Evolutionary conservation across 2,888 invertebrate species (phyloP).

Genomic region (Plagodis dolabraria): DNA sequence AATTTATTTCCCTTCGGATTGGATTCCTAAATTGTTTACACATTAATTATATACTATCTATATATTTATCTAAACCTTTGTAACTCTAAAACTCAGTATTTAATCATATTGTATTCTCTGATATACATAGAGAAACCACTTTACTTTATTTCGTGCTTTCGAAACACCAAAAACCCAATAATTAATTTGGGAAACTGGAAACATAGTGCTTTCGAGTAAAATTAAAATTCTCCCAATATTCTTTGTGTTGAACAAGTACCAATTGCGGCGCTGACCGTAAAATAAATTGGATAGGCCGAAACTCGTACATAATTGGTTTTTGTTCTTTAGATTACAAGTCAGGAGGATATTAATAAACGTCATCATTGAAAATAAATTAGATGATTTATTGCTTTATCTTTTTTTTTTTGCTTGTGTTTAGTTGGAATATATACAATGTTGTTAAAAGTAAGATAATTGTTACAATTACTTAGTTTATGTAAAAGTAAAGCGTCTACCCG

Average conservation of each 20-base stretch:
- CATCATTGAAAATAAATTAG: conserved; percentile 15
- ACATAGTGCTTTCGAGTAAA: conserved; percentile 33
- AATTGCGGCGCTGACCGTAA: conserved; percentile 25
- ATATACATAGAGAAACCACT: neutral
- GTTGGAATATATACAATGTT: too few species aligned
- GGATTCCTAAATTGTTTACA: too few species aligned
- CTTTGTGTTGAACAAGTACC: conserved; percentile 25
- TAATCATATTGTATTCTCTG: too few species aligned
- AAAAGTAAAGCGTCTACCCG: too few species aligned
- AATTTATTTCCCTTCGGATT: too few species aligned
- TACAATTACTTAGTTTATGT: too few species aligned
- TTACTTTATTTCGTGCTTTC: neutral
- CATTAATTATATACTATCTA: too few species aligned
- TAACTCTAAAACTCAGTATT: too few species aligned
- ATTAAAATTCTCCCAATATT: conserved; percentile 32
- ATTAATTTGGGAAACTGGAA: conserved; percentile 29
- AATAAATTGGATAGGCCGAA: conserved; percentile 34
- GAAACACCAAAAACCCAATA: conserved; percentile 16
- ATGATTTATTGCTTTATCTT: neutral
- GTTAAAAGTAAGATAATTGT: too few species aligned
- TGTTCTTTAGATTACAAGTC: conserved; percentile 34
- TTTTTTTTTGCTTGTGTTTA: too few species aligned
- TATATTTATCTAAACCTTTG: too few species aligned
- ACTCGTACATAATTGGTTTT: conserved; percentile 36
- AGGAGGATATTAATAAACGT: conserved; percentile 25